Evolutionary conservation across 37 sponge, comb jelly and placozoan genomes (phyloP), one percentile per base, ranked within the genome.

Genomic region (Agelas oroides): DNA sequence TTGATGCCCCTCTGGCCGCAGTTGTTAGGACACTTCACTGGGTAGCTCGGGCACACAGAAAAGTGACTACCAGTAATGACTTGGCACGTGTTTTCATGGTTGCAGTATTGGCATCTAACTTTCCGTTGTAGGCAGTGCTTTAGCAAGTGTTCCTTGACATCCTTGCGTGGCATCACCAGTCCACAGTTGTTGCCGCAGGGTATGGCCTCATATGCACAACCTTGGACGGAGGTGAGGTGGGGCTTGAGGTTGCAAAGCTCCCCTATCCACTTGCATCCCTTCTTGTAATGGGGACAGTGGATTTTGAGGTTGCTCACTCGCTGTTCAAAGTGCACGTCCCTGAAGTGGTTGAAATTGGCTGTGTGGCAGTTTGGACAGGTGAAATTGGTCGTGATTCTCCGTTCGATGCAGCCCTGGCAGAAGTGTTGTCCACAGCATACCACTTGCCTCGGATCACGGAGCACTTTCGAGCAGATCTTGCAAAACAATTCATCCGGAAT

Each of bases 381-480:
- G 67, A 69, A 63, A 52, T 75, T 80, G 33, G 34, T 33, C 24
- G 35, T 77, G 53, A 81, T 91, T 36, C 84, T 24, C 59, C 40
- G 62, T 78, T 89, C 78, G 58, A 91, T 78, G 75, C 92, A 91
- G 5, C 36, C 16, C 54, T 82, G 30, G 68, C 92, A 91, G 79
- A 78, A 91, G 68, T 86, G 82, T n/a, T 71, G 73, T 0, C 92
- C 92, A 78, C 92, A 91, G 68, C 92, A 91, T 11, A 80, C 81
- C 15, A 85, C 92, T 59, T 91, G 92, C 21, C 73, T 68, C 32
- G 91, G 91, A 19, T 91, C 87, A 31, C 56, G 24, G 31, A 84
- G 75, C 23, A 91, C 87, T 15, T 67, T 68, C 15, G 28, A 30
- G 53, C 91, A 91, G 0, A 91, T 19, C 71, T 84, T 81, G 67